These are phyloP conservation scores for Drosophila atripex DNA, from an alignment of 2,888 invertebrate genomes.

Conservation along the genomic window DNA sequence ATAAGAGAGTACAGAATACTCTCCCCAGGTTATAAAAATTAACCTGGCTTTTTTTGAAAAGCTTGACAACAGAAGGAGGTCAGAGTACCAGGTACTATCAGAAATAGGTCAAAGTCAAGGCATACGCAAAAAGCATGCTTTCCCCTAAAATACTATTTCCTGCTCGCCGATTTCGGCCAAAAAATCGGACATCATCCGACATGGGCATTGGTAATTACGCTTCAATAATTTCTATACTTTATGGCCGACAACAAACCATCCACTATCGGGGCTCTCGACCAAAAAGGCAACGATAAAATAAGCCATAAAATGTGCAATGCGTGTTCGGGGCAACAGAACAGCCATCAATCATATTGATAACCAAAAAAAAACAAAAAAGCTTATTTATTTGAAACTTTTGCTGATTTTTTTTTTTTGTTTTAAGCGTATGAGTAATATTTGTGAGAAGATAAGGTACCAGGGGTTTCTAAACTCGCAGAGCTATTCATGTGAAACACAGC, in stretches of 20 bases:
- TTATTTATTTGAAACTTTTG: conserved; percentile 27
- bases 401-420: conserved; percentile 9
- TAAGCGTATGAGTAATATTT: conserved; percentile 53
- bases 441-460: conserved; percentile 30
- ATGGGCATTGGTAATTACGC: conserved; percentile 55
- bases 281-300: conserved; percentile 59
- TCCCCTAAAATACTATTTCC: no score
- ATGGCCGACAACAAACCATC: conserved; percentile 30
- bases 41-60: background rate
- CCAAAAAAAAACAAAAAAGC: conserved; percentile 37
- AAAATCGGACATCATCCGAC: background rate
- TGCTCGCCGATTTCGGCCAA: no score
- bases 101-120: no score
- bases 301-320: conserved; percentile 62
- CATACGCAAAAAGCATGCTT: no score
- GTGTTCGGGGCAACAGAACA: conserved; percentile 32
- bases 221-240: conserved; percentile 20
- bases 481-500: conserved; percentile 38
- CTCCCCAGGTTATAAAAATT: background rate
- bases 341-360: conserved; percentile 65
- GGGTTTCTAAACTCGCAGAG: conserved; percentile 35
- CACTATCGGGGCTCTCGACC: conserved; percentile 41
- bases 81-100: no score
- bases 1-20: background rate
- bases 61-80: no score